Percentiles rank a stretch among this genome's conserved stretches.
phyloP scores from a whole-genome alignment of 2,797 vertebrate species.

The Microctenopoma stevenorrisi region DNA sequence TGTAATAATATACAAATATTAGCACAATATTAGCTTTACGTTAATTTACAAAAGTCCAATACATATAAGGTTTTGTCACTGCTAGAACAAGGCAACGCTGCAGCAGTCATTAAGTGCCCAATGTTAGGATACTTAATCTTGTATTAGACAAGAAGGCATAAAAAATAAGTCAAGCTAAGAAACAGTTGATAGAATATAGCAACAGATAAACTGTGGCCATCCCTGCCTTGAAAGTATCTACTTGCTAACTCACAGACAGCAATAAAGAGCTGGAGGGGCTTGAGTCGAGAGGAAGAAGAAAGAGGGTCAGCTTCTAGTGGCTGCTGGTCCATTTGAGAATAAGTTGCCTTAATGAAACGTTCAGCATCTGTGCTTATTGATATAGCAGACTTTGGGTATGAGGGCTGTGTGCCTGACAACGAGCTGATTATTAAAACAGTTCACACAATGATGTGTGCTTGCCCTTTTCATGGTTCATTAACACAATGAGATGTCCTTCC shows the following conservation, averaged over 20 bases:
- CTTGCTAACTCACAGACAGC: not conserved
- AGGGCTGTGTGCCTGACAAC: constrained; percentile 63
- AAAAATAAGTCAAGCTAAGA: not conserved
- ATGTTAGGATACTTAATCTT: no score
- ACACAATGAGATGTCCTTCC: constrained; percentile 81
- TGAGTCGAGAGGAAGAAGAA: constrained; percentile 14
- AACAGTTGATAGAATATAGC: not conserved
- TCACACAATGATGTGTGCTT: constrained; percentile 78
- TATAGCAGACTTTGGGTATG: constrained; percentile 58
- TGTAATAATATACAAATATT: no score
- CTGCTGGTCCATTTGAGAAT: constrained; percentile 37
- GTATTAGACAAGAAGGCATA: no score
- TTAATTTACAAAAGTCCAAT: not conserved
- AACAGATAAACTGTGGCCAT: constrained; percentile 4
- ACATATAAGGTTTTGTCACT: no score
- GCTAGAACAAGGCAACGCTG: no score
- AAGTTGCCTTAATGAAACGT: constrained; percentile 62
- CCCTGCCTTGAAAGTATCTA: constrained; percentile 23
- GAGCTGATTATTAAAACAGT: constrained; percentile 77
- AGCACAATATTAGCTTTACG: no score
- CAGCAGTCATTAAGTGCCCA: no score
- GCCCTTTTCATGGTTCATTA: constrained; percentile 87
- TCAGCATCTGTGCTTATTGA: constrained; percentile 62
- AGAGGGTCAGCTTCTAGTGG: constrained; percentile 23
- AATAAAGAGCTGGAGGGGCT: not conserved